Conservation (phyloP, 2,888 invertebrate genomes). For the Lampropteryx suffumata region DNA sequence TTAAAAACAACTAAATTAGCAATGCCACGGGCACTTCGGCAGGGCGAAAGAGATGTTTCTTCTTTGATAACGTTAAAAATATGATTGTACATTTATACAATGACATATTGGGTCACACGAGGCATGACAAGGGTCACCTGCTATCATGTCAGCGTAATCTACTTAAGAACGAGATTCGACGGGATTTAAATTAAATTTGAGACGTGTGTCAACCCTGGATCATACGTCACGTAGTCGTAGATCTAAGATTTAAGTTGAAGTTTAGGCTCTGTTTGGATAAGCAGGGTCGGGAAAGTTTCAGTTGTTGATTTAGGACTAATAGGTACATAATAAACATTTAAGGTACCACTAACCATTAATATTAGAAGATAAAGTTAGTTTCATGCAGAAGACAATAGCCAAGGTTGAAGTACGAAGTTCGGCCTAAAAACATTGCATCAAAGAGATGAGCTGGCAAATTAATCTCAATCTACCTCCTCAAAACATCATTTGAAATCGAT, state of each 20-base stretch:
- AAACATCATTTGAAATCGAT: too few species aligned
- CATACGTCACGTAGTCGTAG: constrained; percentile 20
- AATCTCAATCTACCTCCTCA: too few species aligned
- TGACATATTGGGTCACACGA: constrained; percentile 19
- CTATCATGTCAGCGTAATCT: constrained; percentile 32
- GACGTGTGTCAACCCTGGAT: constrained; percentile 30
- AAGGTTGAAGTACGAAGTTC: too few species aligned
- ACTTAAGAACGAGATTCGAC: constrained; percentile 36
- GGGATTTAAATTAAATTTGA: constrained; percentile 39
- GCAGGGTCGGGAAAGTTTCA: constrained; percentile 7
- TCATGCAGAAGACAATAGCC: too few species aligned
- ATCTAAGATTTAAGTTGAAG: constrained; percentile 21
- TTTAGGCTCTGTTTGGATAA: constrained; percentile 20
- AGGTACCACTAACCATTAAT: background rate
- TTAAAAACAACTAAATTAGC: too few species aligned
- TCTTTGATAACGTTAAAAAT: too few species aligned
- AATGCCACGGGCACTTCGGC: too few species aligned
- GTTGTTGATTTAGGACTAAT: constrained; percentile 22
- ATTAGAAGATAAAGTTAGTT: too few species aligned
- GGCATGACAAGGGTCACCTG: constrained; percentile 36
- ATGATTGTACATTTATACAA: background rate
- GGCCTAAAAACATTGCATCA: too few species aligned
- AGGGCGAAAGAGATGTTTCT: too few species aligned
- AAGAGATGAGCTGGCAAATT: too few species aligned
- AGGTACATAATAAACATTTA: constrained; percentile 12